A percentile compares a stretch with the other conserved stretches of the same genome.
Conservation (phyloP, 2,797 vertebrate genomes). For the Oreortyx pictus region DNA sequence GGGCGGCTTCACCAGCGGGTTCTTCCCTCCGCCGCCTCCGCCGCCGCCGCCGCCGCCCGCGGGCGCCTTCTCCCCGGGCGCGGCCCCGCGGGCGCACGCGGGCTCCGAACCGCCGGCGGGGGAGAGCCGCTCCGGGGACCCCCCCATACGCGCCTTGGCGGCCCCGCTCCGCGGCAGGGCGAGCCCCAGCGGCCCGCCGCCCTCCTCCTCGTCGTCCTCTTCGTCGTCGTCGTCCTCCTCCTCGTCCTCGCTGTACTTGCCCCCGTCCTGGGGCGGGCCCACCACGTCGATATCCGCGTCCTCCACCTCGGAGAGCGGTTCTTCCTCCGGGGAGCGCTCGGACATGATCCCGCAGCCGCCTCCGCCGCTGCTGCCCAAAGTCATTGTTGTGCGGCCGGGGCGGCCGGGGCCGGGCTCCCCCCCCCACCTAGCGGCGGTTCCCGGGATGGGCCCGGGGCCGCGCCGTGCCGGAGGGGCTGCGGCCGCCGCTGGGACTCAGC, state of each 20-base stretch:
- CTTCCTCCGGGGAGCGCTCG: conserved; percentile 76
- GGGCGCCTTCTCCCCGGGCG: conserved; percentile 72
- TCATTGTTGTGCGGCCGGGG: conserved; percentile 60
- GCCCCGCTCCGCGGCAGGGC: conserved; percentile 59
- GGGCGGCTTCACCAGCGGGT: conserved; percentile 96
- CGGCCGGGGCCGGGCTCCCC: conserved; percentile 65
- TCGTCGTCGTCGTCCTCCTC: conserved; percentile 72
- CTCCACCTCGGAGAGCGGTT: conserved; percentile 93
- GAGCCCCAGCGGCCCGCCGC: conserved; percentile 77
- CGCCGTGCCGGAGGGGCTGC: not conserved
- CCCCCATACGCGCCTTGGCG: conserved; percentile 78
- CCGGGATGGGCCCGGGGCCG: conserved; percentile 50
- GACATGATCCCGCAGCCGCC: conserved; percentile 79
- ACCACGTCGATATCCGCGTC: conserved; percentile 97
- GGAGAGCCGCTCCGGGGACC: conserved; percentile 44
- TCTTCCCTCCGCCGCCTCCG: conserved; percentile 71
- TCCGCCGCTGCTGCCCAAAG: conserved; percentile 75
- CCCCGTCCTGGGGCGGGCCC: conserved; percentile 82
- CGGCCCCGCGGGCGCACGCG: conserved; percentile 72
- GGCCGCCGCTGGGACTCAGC: conserved; percentile 9
- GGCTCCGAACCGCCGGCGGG: conserved; percentile 60
- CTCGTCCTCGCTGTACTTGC: conserved; percentile 80
- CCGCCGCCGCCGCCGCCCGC: conserved; percentile 57
- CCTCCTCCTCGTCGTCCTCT: conserved; percentile 75
- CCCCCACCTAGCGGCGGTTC: conserved; percentile 66